Conservation (phyloP, 2,113 vertebrate genomes). For the Oncorhynchus nerka region DNA sequence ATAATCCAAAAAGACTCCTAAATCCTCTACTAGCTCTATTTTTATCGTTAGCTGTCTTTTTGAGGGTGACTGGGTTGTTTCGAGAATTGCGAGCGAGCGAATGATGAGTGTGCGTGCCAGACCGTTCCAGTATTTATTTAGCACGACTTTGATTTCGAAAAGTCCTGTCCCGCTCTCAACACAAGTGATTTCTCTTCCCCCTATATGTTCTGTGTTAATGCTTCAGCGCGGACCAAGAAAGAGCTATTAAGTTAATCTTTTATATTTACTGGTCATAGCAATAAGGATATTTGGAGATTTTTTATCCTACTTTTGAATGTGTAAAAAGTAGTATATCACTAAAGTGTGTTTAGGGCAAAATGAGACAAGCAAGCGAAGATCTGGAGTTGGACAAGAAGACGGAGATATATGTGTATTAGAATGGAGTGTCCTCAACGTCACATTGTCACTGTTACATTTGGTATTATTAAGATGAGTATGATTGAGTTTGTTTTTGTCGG, state of each 20-base stretch:
- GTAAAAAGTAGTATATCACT: conserved; percentile 47
- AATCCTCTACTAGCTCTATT: background rate
- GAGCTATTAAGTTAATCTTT: conserved; percentile 9
- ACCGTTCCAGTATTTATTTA: conserved; percentile 71
- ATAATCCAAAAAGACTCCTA: conserved; percentile 3
- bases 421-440: conserved; percentile 30
- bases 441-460: conserved; percentile 37
- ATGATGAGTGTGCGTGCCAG: background rate
- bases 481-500: conserved; percentile 6
- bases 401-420: conserved; percentile 16
- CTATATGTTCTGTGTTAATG: conserved; percentile 45
- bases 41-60: conserved; percentile 28
- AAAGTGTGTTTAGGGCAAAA: conserved; percentile 20
- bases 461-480: background rate
- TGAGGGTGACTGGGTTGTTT: conserved; percentile 21
- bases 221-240: conserved; percentile 56
- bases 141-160: conserved; percentile 24
- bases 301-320: conserved; percentile 60
- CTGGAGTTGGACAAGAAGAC: background rate
- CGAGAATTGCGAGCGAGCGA: conserved; percentile 13
- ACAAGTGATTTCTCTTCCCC: conserved; percentile 20
- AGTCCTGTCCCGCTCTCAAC: conserved; percentile 45
- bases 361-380: conserved; percentile 10
- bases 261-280: conserved; percentile 51
- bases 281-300: conserved; percentile 56